Conservation (phyloP, 2,113 vertebrate species). For the Cavia aperea region DNA sequence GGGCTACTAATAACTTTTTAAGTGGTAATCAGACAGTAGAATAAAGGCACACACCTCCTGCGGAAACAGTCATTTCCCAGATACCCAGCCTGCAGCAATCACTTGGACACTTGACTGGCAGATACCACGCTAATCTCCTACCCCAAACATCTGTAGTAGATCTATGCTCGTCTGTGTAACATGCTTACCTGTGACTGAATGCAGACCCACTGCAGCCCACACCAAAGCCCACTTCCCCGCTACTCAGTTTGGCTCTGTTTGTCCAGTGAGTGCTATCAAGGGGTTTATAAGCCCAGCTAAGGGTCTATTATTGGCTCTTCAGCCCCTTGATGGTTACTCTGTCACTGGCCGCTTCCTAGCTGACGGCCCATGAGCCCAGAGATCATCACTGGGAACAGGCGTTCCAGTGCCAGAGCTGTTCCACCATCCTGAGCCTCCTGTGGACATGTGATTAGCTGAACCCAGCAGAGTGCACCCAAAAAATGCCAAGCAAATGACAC, state of each 20-base stretch:
- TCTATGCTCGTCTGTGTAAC: background rate
- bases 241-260: background rate
- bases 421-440: background rate
- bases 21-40: background rate
- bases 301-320: background rate
- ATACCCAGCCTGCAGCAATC: background rate
- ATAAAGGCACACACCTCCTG: background rate
- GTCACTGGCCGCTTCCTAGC: background rate
- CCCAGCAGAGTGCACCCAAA: background rate
- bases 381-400: background rate
- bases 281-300: background rate
- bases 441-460: background rate
- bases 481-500: background rate
- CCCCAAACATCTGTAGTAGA: background rate
- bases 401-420: no score
- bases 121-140: background rate
- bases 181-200: background rate
- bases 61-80: background rate
- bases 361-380: background rate
- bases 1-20: background rate
- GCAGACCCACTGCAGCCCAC: fast-evolving
- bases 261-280: background rate
- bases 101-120: background rate
- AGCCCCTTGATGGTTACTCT: background rate
- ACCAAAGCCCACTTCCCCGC: background rate